phyloP scores from a whole-genome alignment of 2,113 vertebrate genomes.

The Saguinus midas region DNA sequence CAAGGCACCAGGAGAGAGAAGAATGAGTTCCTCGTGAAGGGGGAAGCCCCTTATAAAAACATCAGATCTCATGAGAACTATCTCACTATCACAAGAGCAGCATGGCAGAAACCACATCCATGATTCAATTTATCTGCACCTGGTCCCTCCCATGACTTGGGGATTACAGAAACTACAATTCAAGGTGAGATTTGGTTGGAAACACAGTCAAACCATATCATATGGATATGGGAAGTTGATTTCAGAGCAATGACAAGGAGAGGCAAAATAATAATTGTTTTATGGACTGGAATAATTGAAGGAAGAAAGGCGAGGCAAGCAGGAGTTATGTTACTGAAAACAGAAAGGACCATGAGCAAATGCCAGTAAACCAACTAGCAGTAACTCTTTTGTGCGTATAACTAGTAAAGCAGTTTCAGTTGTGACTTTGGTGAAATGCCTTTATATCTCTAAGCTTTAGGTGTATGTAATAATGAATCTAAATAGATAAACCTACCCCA shows the following conservation, averaged over 20 bases:
- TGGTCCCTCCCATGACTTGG: too few relatives aligned
- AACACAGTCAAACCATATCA: too few relatives aligned
- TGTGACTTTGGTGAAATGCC: background rate
- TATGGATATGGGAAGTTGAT: slow-evolving; percentile 9
- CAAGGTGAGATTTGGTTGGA: too few relatives aligned
- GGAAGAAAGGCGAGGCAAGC: background rate
- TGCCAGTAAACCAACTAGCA: background rate
- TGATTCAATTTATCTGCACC: too few relatives aligned
- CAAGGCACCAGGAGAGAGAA: too few relatives aligned
- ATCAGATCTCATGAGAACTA: too few relatives aligned
- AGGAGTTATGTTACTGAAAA: slow-evolving; percentile 16
- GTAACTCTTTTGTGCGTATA: background rate
- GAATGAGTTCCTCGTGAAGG: too few relatives aligned
- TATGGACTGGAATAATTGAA: slow-evolving; percentile 10
- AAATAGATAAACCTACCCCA: background rate
- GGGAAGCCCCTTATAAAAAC: too few relatives aligned
- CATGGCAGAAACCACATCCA: too few relatives aligned
- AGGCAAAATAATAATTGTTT: slow-evolving; percentile 45
- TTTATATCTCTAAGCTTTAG: background rate
- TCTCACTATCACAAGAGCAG: too few relatives aligned
- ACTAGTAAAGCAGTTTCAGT: slow-evolving; percentile 16
- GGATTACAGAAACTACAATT: too few relatives aligned
- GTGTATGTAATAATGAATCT: background rate
- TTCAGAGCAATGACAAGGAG: slow-evolving; percentile 22
- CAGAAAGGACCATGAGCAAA: background rate